These are phyloP conservation scores for Phainopepla nitens DNA, from an alignment of 2,113 vertebrate species.

Conservation along the genomic window DNA sequence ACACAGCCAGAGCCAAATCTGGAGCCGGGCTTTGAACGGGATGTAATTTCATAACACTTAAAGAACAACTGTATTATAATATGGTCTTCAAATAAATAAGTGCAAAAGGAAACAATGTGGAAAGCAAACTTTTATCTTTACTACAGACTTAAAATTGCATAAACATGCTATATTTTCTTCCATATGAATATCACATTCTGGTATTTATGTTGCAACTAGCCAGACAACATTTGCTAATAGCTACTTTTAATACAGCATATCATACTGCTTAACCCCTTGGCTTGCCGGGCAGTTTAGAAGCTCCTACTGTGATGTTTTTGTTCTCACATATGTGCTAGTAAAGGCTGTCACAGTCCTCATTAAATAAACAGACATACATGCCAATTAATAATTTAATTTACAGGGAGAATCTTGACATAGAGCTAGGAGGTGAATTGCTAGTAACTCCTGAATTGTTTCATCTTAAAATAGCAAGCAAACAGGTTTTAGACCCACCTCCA, in stretches of 20 bases:
- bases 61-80: neutral
- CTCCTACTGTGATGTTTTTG: constrained; percentile 72
- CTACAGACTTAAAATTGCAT: constrained; percentile 45
- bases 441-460: constrained; percentile 28
- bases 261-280: constrained; percentile 63
- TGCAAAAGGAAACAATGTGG: constrained; percentile 17
- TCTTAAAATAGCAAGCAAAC: constrained; percentile 35
- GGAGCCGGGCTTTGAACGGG: neutral
- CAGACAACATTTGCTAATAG: constrained; percentile 65
- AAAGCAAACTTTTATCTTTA: constrained; percentile 41
- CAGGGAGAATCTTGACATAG: constrained; percentile 63
- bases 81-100: constrained; percentile 17
- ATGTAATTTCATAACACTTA: neutral
- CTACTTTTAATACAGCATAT: constrained; percentile 59
- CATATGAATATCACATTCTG: constrained; percentile 46
- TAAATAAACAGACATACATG: constrained; percentile 71
- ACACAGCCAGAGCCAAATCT: neutral
- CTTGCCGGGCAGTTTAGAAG: constrained; percentile 62
- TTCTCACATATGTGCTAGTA: constrained; percentile 68
- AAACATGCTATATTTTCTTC: constrained; percentile 58
- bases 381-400: constrained; percentile 79
- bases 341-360: constrained; percentile 71
- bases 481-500: constrained; percentile 16
- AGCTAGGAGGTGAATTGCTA: constrained; percentile 60
- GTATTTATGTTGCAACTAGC: constrained; percentile 51